Base-by-base conservation (phyloP, 2,888 invertebrate species). In the Linyphia triangularis region DNA sequence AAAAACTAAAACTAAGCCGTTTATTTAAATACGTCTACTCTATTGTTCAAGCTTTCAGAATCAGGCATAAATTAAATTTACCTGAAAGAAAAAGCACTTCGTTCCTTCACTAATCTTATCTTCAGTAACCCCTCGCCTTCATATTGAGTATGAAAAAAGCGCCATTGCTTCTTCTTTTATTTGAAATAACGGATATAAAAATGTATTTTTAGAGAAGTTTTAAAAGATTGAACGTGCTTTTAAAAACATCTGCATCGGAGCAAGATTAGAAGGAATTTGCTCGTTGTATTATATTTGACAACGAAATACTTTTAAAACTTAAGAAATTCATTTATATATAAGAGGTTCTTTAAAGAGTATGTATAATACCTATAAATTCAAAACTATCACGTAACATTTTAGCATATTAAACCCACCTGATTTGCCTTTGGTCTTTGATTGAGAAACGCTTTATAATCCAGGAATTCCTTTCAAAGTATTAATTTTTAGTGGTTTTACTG, bases 11-110 rank as follows among this genome's bases (percentile, higher is more conserved):
- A 57, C 57, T 82, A 72, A 84, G 75, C 65, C 57, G 84, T 63
- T 84, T 84, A 75, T 84, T 84, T 84, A 84, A 84, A 84, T 83
- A 83, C 73, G 63, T 83, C 84, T 84, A 84, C 84, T 84, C 84
- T 75, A 75, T 67, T 73, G 67, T 75, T 30, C 30, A 30, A 63
- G 83, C 83, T 83, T 75, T 65, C 75, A 84, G 67, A 84, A 75
- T 75, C 67, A 57, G 73, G 84, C 30, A 67, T 65, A 84, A 84
- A 84, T 84, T 84, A 75, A 84, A 84, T 75, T 75, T 75, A 57
- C 65, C 75, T 75, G 43, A 19, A 40, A 57, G 73, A 84, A 84
- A 82, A 81, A 70, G 70, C 61, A 61, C 72, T 72, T 59, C 72
- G 59, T 61, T 26, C 69, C 61, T 13, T 67, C 78, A 26, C 70